Evolutionary conservation across 2,797 vertebrate species (phyloP).

Genomic region (Sandelia bainsii): DNA sequence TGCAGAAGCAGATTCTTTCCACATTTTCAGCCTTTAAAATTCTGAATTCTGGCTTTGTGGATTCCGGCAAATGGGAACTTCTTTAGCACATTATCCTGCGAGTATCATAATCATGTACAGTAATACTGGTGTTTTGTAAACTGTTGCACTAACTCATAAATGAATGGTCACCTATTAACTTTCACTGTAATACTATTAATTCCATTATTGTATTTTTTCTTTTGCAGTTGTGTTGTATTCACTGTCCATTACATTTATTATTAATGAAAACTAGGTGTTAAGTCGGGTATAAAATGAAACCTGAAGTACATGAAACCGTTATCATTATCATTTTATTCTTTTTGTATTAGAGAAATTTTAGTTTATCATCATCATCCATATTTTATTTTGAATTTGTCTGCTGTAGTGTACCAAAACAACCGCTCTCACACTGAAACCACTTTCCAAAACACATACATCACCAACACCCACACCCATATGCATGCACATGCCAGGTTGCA

Average conservation of each 20-base stretch:
- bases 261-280: slow-evolving; percentile 5
- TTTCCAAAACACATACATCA: slow-evolving; percentile 61
- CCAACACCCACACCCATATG: slow-evolving; percentile 49
- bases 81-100: neutral
- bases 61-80: neutral
- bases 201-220: neutral
- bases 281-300: neutral
- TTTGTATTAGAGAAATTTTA: slow-evolving; percentile 19
- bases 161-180: neutral
- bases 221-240: neutral
- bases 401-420: slow-evolving; percentile 47
- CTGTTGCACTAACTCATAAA: neutral
- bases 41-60: slow-evolving; percentile 7
- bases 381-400: slow-evolving; percentile 34
- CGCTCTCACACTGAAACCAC: slow-evolving; percentile 37
- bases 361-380: slow-evolving; percentile 18
- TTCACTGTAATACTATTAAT: neutral
- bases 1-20: neutral
- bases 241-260: slow-evolving; percentile 6
- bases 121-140: neutral
- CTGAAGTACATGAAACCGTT: neutral
- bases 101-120: neutral
- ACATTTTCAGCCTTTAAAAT: slow-evolving; percentile 2
- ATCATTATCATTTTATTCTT: neutral
- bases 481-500: slow-evolving; percentile 37